phyloP scores from a whole-genome alignment of 2,113 vertebrate genomes.

The Cryptotis parvus region DNA sequence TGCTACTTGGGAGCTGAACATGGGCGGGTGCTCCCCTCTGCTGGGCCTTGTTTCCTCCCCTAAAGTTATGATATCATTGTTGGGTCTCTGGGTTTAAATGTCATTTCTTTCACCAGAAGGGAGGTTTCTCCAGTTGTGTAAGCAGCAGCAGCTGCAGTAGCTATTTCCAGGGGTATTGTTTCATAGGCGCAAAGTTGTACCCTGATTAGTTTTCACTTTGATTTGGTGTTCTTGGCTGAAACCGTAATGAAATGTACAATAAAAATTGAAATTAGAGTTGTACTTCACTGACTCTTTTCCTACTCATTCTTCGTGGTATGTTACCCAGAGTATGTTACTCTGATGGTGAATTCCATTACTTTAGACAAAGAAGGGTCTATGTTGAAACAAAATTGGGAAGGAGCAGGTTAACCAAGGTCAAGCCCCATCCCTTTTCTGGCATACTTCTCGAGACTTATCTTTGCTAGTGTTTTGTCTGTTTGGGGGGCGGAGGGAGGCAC shows the following conservation, averaged over 20 bases:
- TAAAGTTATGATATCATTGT: background rate
- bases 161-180: background rate
- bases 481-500: background rate
- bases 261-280: background rate
- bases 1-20: background rate
- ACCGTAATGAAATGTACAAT: no score
- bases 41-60: background rate
- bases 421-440: background rate
- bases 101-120: background rate
- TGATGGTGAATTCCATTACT: background rate
- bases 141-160: background rate
- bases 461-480: background rate
- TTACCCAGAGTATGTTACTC: background rate
- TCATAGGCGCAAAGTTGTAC: background rate
- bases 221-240: background rate
- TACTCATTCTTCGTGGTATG: rapidly evolving
- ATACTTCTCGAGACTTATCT: background rate
- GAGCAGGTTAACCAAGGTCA: background rate
- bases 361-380: background rate
- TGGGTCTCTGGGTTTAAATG: background rate
- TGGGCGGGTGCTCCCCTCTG: background rate
- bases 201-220: background rate
- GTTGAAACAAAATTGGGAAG: background rate
- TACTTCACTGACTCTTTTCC: background rate
- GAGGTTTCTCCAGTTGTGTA: background rate